Percentiles rank a stretch among this genome's conserved stretches.
These are phyloP conservation scores for Zaprionus kolodkinae DNA, from an alignment of 1,140 invertebrate species.

Conservation along the genomic window DNA sequence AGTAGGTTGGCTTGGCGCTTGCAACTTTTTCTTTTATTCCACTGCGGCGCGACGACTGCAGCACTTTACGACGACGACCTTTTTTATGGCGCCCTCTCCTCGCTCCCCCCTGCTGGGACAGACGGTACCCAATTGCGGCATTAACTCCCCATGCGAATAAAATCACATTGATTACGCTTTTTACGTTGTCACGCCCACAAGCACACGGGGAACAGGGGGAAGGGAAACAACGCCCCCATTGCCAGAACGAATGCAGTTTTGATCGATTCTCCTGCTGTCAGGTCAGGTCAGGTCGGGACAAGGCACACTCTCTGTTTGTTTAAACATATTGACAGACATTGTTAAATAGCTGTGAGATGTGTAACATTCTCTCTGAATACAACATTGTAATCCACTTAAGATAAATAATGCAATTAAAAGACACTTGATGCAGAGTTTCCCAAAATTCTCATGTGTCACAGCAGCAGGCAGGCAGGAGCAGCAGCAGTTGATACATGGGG, in stretches of 20 bases:
- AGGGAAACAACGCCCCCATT: neutral
- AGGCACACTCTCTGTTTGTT: too few relatives aligned
- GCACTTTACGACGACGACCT: slow-evolving; percentile 10
- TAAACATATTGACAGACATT: neutral
- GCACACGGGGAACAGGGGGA: neutral
- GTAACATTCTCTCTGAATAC: neutral
- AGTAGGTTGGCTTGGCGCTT: neutral
- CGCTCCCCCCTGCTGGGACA: neutral
- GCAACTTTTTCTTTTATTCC: neutral
- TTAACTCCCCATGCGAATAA: slow-evolving; percentile 52
- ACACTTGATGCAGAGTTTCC: neutral
- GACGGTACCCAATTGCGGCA: slow-evolving; percentile 29
- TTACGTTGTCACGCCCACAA: slow-evolving; percentile 43
- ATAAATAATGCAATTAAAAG: neutral
- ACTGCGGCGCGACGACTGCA: too few relatives aligned
- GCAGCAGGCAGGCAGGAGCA: too few relatives aligned
- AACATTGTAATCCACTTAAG: neutral
- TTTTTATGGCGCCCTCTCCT: neutral
- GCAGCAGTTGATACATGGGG: neutral
- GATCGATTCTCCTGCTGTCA: slow-evolving; percentile 40
- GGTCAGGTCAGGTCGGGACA: too few relatives aligned
- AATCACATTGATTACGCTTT: slow-evolving; percentile 66
- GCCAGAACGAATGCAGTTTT: slow-evolving; percentile 31
- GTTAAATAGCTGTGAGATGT: neutral
- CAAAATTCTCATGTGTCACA: neutral